These are phyloP conservation scores for Crotalus viridis DNA, from an alignment of 2,113 vertebrate genomes.

Conservation along the genomic window DNA sequence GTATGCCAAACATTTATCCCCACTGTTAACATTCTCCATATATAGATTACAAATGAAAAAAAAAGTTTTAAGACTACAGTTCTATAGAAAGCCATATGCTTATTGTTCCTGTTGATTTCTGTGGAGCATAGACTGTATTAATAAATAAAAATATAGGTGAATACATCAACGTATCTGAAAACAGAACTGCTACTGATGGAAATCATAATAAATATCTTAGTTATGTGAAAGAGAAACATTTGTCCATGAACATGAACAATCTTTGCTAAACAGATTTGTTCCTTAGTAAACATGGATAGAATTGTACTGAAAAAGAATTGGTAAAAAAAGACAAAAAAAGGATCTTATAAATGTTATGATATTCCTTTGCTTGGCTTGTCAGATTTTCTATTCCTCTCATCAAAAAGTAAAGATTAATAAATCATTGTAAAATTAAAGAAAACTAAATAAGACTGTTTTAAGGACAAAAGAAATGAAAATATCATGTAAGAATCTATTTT, in stretches of 20 bases:
- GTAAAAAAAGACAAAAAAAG: not conserved
- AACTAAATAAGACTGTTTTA: slow-evolving; percentile 6
- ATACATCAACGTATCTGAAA: not conserved
- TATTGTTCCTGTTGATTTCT: not conserved
- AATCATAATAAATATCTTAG: not conserved
- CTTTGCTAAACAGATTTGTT: not conserved
- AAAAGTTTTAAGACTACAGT: not conserved
- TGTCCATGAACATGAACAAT: not conserved
- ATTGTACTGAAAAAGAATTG: not conserved
- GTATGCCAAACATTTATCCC: not conserved
- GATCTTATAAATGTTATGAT: not conserved
- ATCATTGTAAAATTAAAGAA: slow-evolving; percentile 1
- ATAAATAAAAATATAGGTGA: not conserved
- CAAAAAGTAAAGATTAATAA: slow-evolving; percentile 13
- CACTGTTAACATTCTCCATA: not conserved
- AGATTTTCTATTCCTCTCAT: not conserved
- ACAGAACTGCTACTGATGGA: not conserved
- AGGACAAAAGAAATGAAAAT: slow-evolving; percentile 19
- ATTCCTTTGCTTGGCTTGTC: not conserved
- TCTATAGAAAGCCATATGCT: not conserved
- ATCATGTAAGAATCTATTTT: slow-evolving; percentile 18
- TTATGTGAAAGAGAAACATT: not conserved
- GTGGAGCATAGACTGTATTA: not conserved
- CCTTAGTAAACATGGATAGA: not conserved
- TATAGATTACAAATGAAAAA: not conserved